Evolutionary conservation across 1,140 invertebrate species (phyloP), one percentile per base, ranked within the genome.

Genomic region (Telenomus remus): DNA sequence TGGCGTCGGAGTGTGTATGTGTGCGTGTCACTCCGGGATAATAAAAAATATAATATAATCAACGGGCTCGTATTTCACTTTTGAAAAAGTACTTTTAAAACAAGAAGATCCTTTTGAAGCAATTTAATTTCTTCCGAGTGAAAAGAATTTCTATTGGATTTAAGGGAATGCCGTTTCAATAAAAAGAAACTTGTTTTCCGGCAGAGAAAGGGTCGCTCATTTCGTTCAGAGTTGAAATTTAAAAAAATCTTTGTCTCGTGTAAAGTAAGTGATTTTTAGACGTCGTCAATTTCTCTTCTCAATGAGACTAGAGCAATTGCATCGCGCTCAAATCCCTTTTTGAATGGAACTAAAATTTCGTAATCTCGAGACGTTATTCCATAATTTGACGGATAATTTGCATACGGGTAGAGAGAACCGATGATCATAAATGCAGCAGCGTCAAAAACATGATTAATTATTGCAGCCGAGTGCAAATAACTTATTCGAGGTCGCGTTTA

Each of bases 81-180:
- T 33, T 68, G 47, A 63, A 68, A 74, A 59, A 57, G 48, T 61
- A 50, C 46, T 56, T 74, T 74, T 74, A 66, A 66, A 74, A 74
- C 71, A 74, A 68, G 64, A 74, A 74, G 63, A 74, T 63, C 71
- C 37, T 75, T 61, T 75, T 75, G 51, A 75, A 68, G 64, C 71
- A 75, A 75, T 68, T 68, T 75, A 63, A 75, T 75, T 75, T 68
- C 71, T 75, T 75, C 64, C 53, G 59, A 57, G 57, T 68, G 71
- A 63, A 75, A 75, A 75, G 64, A 75, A 75, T 75, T 68, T 59
- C 71, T 68, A 68, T 75, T 75, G 71, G 57, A 68, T 74, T 64
- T 68, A 44, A 68, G 71, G 42, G 53, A 74, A 74, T 63, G 61
- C 47, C 63, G 63, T 68, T 68, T 63, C 63, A 72, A 74, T 68